Conservation (phyloP, 1,140 invertebrate genomes). For the Diabrotica virgifera region DNA sequence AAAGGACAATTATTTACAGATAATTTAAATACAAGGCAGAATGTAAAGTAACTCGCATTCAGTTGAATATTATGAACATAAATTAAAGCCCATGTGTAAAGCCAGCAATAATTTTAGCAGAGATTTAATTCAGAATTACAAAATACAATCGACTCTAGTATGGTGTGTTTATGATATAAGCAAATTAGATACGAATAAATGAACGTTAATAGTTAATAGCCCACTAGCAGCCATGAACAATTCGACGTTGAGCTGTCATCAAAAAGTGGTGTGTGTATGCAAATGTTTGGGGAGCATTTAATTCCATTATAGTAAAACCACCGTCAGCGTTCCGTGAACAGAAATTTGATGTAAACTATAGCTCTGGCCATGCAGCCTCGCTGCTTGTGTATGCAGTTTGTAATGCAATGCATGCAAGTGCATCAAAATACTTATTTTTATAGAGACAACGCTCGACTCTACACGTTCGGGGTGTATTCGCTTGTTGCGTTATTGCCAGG, state of each 20-base stretch:
- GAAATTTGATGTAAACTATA: constrained; percentile 3
- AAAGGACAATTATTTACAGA: no score
- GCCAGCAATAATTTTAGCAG: no score
- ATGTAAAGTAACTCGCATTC: no score
- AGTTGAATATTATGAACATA: no score
- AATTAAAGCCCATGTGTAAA: no score
- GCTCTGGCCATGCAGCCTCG: background rate
- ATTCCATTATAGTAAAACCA: background rate
- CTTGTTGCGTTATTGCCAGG: no score
- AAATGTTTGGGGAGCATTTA: background rate
- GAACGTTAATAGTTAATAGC: no score
- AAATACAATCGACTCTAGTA: no score
- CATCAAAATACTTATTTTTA: constrained; percentile 1
- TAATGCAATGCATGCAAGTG: background rate
- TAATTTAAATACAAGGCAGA: no score
- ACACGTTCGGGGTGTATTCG: background rate
- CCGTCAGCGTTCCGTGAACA: background rate
- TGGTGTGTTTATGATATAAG: no score
- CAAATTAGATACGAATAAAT: no score
- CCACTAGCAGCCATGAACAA: background rate
- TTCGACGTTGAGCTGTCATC: background rate
- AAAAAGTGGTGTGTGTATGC: constrained; percentile 2
- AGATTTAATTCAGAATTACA: no score
- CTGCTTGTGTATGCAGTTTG: background rate
- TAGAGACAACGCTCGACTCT: background rate